A percentile compares a stretch with the other conserved stretches of the same genome.
Evolutionary conservation across 1,140 invertebrate species (phyloP).

Genomic region (Brachionus rotundiformis): DNA sequence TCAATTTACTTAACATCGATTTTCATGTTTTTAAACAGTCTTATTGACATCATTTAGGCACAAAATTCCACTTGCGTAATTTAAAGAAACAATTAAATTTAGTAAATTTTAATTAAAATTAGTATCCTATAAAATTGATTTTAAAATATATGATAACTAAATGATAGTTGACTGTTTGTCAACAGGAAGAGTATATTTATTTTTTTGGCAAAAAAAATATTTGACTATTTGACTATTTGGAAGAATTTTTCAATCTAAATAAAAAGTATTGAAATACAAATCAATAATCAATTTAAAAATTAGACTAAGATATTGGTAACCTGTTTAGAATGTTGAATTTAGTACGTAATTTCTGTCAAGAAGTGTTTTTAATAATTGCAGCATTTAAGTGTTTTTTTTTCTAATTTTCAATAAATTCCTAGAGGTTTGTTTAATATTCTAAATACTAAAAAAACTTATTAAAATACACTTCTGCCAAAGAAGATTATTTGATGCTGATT

Average conservation of each 20-base stretch:
- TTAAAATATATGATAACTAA: neutral
- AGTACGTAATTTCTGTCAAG: neutral
- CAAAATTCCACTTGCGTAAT: conserved; percentile 13
- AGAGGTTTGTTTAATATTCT: neutral
- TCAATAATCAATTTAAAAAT: neutral
- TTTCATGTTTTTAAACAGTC: conserved; percentile 15
- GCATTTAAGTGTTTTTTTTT: neutral
- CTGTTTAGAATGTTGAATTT: too few species aligned
- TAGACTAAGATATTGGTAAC: too few species aligned
- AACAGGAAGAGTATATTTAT: neutral
- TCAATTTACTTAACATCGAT: conserved; percentile 8
- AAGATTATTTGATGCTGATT: neutral
- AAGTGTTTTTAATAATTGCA: neutral
- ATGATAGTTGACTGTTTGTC: neutral
- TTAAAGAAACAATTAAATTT: conserved; percentile 11
- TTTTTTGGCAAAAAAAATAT: neutral
- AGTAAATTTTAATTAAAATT: neutral
- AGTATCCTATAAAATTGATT: neutral
- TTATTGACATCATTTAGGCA: neutral
- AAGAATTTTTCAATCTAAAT: too few species aligned
- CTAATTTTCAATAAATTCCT: too few species aligned
- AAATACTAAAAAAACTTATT: neutral
- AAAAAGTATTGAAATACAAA: too few species aligned
- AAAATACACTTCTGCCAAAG: neutral
- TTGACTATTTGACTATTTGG: too few species aligned